A percentile compares a stretch with the other conserved stretches of the same genome.
phyloP scores from a whole-genome alignment of 2,113 vertebrate species.

The Zeus faber region DNA sequence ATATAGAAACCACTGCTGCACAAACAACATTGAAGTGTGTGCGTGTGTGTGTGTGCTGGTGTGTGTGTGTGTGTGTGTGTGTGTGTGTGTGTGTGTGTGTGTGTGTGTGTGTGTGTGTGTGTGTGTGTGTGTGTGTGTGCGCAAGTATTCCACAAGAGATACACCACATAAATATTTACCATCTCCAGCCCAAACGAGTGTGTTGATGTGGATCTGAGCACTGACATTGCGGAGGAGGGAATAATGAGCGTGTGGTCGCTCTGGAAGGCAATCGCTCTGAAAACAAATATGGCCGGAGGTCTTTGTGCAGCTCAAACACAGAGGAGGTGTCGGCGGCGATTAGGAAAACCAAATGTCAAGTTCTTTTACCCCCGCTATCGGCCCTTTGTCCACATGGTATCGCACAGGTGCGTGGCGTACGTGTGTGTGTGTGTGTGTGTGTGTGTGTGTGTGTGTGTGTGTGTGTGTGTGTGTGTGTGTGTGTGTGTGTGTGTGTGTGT shows the following conservation, averaged over 20 bases:
- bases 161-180: conserved; percentile 58
- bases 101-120: not conserved
- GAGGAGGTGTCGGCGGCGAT: conserved; percentile 50
- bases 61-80: conserved; percentile 13
- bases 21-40: too few relatives aligned
- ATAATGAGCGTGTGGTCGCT: conserved; percentile 64
- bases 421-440: not conserved
- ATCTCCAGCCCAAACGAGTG: conserved; percentile 48
- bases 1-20: too few relatives aligned
- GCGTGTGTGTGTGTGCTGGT: conserved; percentile 5
- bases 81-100: not conserved
- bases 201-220: conserved; percentile 59
- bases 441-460: not conserved
- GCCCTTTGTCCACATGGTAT: conserved; percentile 9
- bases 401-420: not conserved
- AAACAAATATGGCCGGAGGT: conserved; percentile 52
- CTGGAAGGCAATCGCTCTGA: conserved; percentile 48
- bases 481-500: conserved; percentile 10
- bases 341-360: conserved; percentile 64
- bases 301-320: conserved; percentile 52
- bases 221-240: conserved; percentile 54
- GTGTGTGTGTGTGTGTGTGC: not conserved
- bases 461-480: not conserved
- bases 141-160: conserved; percentile 4
- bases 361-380: conserved; percentile 58